A percentile compares a stretch with the other conserved stretches of the same genome.
phyloP scores from a whole-genome alignment of 2,888 invertebrate species.

The Corythucha ciliata region DNA sequence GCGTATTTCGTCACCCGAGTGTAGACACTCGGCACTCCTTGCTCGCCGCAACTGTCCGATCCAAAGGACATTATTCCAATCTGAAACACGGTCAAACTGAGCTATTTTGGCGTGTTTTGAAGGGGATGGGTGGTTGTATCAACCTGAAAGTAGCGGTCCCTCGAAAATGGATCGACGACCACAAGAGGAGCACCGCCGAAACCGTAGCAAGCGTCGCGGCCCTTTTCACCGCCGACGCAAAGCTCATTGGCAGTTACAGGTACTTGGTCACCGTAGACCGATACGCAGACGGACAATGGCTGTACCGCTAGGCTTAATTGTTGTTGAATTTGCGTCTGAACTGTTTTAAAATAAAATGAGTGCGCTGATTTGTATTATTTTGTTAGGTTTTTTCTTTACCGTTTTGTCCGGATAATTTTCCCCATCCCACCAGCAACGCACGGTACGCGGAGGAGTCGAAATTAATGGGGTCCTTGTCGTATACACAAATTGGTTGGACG shows the following conservation, averaged over 20 bases:
- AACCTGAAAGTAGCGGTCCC: slow-evolving; percentile 35
- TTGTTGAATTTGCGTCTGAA: slow-evolving; percentile 46
- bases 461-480: slow-evolving; percentile 39
- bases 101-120: slow-evolving; percentile 2
- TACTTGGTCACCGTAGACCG: slow-evolving; percentile 57
- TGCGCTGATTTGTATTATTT: too few relatives aligned
- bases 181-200: slow-evolving; percentile 69
- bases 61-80: slow-evolving; percentile 72
- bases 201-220: slow-evolving; percentile 67
- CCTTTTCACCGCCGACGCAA: slow-evolving; percentile 64
- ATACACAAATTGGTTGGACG: slow-evolving; percentile 63
- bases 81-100: slow-evolving; percentile 43
- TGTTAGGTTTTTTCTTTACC: slow-evolving; percentile 39
- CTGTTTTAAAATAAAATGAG: too few relatives aligned
- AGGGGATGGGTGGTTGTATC: neutral
- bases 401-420: slow-evolving; percentile 54
- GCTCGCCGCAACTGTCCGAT: slow-evolving; percentile 63
- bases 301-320: slow-evolving; percentile 56
- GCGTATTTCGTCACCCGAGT: slow-evolving; percentile 64
- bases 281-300: slow-evolving; percentile 54
- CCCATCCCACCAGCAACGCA: slow-evolving; percentile 62
- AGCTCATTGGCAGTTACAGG: slow-evolving; percentile 55
- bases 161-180: slow-evolving; percentile 38
- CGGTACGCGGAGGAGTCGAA: slow-evolving; percentile 43
- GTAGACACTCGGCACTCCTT: slow-evolving; percentile 66